A percentile compares a stretch with the other conserved stretches of the same genome.
These are phyloP conservation scores for Nerophis ophidion DNA, from an alignment of 2,113 vertebrate species.

Conservation along the genomic window DNA sequence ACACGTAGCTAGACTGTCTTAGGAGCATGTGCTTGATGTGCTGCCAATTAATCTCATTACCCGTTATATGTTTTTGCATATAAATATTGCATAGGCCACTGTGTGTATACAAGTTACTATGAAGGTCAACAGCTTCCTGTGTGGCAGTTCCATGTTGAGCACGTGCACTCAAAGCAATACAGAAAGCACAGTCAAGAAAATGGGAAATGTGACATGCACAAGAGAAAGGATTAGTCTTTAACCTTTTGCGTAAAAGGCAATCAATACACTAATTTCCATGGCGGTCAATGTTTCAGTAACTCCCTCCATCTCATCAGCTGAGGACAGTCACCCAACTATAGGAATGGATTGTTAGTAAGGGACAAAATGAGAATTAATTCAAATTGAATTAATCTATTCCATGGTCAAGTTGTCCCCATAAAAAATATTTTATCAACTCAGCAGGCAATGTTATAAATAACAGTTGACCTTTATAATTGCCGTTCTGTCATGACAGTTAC, in stretches of 20 bases:
- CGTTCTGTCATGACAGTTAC: no score
- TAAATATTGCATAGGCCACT: constrained; percentile 46
- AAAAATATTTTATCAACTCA: no score
- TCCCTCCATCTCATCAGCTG: constrained; percentile 4
- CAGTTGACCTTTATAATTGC: no score
- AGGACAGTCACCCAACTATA: not conserved
- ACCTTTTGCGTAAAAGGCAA: constrained; percentile 16
- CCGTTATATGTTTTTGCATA: constrained; percentile 24
- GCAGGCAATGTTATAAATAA: no score
- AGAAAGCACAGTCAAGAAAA: constrained; percentile 24
- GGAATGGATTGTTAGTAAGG: not conserved
- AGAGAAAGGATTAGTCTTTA: constrained; percentile 28
- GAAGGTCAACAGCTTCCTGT: constrained; percentile 30
- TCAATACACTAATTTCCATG: constrained; percentile 25
- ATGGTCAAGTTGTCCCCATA: no score
- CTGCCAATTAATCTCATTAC: constrained; percentile 14
- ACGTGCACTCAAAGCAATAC: constrained; percentile 18
- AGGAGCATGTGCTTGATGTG: constrained; percentile 4
- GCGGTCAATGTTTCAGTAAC: not conserved
- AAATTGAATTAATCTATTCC: no score
- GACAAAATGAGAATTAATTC: no score
- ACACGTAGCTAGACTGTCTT: not conserved
- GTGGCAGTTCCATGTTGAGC: constrained; percentile 10
- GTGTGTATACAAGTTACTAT: constrained; percentile 9
- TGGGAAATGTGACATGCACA: constrained; percentile 17